Evolutionary conservation across 2,888 invertebrate species (phyloP).

Genomic region (Nymphalis urticae): DNA sequence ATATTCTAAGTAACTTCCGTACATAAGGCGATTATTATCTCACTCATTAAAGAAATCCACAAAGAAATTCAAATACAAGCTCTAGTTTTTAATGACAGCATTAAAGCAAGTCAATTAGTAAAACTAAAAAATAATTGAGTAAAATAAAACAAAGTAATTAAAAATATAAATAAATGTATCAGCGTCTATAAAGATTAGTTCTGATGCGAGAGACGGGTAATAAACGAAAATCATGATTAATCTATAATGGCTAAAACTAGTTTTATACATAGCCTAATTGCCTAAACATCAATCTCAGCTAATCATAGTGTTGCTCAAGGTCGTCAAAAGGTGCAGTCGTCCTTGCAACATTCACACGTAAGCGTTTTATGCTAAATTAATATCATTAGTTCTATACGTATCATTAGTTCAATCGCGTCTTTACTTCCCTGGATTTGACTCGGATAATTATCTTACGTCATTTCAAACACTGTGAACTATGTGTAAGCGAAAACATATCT

Average conservation of each 20-base stretch:
- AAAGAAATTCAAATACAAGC: not conserved
- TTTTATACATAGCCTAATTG: constrained; percentile 33
- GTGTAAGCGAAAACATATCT: too few species aligned
- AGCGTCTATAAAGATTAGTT: constrained; percentile 22
- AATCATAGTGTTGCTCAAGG: constrained; percentile 34
- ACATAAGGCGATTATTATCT: not conserved
- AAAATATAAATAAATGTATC: constrained; percentile 27
- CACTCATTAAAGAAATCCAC: not conserved
- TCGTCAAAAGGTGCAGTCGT: constrained; percentile 28
- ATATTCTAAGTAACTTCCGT: not conserved
- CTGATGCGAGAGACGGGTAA: constrained; percentile 19
- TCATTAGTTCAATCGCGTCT: too few species aligned
- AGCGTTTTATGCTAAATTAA: not conserved
- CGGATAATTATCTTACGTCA: too few species aligned
- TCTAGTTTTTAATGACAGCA: not conserved
- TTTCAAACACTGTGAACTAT: too few species aligned
- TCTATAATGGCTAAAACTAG: constrained; percentile 28
- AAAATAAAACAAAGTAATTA: constrained; percentile 14
- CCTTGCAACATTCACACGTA: constrained; percentile 4
- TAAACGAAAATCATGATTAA: constrained; percentile 25
- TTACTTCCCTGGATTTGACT: too few species aligned
- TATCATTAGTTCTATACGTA: not conserved
- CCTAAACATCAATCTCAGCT: constrained; percentile 38
- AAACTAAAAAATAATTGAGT: not conserved
- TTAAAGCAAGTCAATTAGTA: not conserved